Evolutionary conservation across 2,888 invertebrate genomes (phyloP), one percentile per base, ranked within the genome.

Genomic region (Morpho achilles): DNA sequence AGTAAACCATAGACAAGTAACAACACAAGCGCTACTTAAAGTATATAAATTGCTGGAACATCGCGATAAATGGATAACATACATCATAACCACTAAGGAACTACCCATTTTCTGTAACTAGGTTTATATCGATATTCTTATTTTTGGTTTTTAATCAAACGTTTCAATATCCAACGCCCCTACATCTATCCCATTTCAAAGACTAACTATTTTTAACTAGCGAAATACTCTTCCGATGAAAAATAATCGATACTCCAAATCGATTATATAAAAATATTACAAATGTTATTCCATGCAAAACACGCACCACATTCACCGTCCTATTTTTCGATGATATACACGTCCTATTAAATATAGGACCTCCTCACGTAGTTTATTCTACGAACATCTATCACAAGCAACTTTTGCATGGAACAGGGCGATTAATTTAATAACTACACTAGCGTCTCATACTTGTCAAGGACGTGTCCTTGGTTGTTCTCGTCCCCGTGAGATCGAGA

Each of bases 381-480:
- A 69, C 64, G 69, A 52, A 61, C 65, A 68, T 70, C 70, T 76
- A 73, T 73, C 68, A 72, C 73, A 71, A 69, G 64, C 64, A 62
- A 68, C 50, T 50, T 69, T 69, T 70, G 72, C 72, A 71, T 69
- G 72, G 69, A 74, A 70, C 66, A 66, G 32, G 63, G 63, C 60
- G 60, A 60, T 53, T 51, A 56, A 52, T 54, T 47, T 49, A 42
- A 16, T 44, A 57, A 68, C 76, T 85, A 90, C 49, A 91, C 91
- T 59, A 91, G 82, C 22, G 91, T 91, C 68, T 91, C 91, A 65
- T 91, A 91, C 71, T 91, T 91, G 66, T 91, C 91, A 41, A 91
- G 82, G 50, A 91, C 90, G 63, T 89, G 87, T 16, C 73, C 74
- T 62, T 81, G 82, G 47, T 77, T 74, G 65, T 77, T 77, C n/a